A percentile compares a stretch with the other conserved stretches of the same genome.
Evolutionary conservation across 23 tunicate species (phyloP).

Genomic region (Phallusia fumigata): DNA sequence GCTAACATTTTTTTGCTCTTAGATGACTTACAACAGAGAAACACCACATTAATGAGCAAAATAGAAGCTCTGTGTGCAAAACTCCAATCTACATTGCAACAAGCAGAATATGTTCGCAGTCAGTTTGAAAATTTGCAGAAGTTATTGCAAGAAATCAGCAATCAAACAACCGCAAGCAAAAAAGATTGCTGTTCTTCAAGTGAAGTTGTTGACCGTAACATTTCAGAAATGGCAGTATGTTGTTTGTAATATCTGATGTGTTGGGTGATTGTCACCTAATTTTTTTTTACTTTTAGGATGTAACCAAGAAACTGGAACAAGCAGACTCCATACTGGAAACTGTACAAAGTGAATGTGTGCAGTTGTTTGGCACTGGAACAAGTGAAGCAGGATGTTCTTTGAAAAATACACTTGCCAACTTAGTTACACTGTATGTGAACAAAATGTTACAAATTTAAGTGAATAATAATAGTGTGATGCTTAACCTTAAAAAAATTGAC

Average conservation of each 20-base stretch:
- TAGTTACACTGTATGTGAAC: constrained; percentile 22
- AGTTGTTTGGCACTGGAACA: constrained; percentile 31
- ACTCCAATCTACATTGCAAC: constrained; percentile 10
- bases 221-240: constrained; percentile 25
- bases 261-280: neutral
- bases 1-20: neutral
- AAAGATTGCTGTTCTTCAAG: neutral
- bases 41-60: neutral
- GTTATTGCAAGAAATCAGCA: neutral
- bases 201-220: neutral
- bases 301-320: constrained; percentile 13
- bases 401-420: constrained; percentile 28
- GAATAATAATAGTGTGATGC: too few relatives aligned
- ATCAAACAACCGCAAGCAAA: neutral
- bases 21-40: neutral
- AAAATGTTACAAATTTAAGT: too few relatives aligned
- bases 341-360: constrained; percentile 25
- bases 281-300: constrained; percentile 11
- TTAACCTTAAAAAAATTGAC: too few relatives aligned
- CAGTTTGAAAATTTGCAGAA: constrained; percentile 36
- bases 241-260: neutral
- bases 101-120: constrained; percentile 20
- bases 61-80: neutral
- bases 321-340: constrained; percentile 8
- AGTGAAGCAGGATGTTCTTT: constrained; percentile 38